phyloP scores from a whole-genome alignment of 2,113 vertebrate species.

The Myxocyprinus asiaticus region DNA sequence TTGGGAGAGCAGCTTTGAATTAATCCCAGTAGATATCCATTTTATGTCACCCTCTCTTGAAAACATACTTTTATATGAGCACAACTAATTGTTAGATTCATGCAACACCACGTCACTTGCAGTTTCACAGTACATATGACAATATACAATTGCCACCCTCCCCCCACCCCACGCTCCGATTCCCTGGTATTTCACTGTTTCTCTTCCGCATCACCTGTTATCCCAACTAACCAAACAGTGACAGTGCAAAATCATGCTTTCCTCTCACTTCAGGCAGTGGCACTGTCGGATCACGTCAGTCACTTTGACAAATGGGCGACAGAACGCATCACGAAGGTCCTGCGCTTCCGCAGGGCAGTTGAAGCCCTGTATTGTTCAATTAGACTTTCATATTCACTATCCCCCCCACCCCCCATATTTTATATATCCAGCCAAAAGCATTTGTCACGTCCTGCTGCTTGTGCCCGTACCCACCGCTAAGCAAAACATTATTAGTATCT shows the following conservation, averaged over 20 bases:
- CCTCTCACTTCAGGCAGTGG: conserved; percentile 13
- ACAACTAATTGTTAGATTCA: not conserved
- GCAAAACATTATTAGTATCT: conserved; percentile 17
- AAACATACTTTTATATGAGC: not conserved
- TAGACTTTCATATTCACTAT: conserved; percentile 4
- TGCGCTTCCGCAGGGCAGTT: conserved; percentile 30
- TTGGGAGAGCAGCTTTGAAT: too few species aligned
- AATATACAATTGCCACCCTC: too few species aligned
- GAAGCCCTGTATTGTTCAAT: conserved; percentile 27
- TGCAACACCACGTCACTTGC: not conserved
- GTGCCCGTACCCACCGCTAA: not conserved
- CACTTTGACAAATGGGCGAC: conserved; percentile 36
- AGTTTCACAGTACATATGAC: conserved; percentile 6
- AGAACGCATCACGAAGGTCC: conserved; percentile 36
- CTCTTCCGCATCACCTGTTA: conserved; percentile 33
- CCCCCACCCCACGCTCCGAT: not conserved
- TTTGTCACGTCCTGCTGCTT: conserved; percentile 18
- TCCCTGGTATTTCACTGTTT: conserved; percentile 3
- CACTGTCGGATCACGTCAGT: conserved; percentile 48
- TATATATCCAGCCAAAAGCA: not conserved
- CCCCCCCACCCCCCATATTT: not conserved
- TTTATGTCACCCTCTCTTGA: not conserved
- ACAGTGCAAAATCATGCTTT: conserved; percentile 44
- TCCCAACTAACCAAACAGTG: conserved; percentile 36
- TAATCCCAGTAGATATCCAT: not conserved